These are phyloP conservation scores for Catalaphyllia jardinei DNA, from an alignment of 64 coral and sea anemone species.

Conservation along the genomic window DNA sequence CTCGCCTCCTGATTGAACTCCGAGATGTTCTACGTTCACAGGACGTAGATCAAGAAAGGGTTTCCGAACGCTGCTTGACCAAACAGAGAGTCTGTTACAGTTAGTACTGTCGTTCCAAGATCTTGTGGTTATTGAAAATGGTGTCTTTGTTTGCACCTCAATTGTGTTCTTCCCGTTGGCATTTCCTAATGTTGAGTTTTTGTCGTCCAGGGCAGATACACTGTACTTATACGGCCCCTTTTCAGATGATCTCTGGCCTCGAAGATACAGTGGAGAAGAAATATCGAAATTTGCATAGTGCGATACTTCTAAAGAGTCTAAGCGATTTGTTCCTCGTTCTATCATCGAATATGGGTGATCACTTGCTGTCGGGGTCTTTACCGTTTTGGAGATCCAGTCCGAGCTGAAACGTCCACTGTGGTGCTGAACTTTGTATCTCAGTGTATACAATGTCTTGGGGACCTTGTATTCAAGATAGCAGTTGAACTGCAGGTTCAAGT, in stretches of 20 bases:
- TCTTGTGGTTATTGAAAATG: slow-evolving; percentile 50
- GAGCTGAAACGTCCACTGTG: slow-evolving; percentile 57
- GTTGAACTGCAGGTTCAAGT: slow-evolving; percentile 66
- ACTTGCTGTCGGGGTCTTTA: background rate
- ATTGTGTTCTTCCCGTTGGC: background rate
- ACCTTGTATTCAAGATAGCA: slow-evolving; percentile 61
- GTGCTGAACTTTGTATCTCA: slow-evolving; percentile 59
- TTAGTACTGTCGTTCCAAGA: slow-evolving; percentile 56
- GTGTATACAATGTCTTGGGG: slow-evolving; percentile 47
- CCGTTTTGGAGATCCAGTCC: slow-evolving; percentile 51
- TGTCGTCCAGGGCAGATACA: slow-evolving; percentile 10
- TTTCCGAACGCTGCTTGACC: slow-evolving; percentile 36
- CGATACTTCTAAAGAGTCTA: slow-evolving; percentile 41
- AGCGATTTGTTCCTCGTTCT: slow-evolving; percentile 26
- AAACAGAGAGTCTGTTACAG: slow-evolving; percentile 54
- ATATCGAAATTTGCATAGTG: slow-evolving; percentile 28
- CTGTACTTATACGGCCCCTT: slow-evolving; percentile 24
- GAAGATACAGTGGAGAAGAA: background rate
- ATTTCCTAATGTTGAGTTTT: background rate
- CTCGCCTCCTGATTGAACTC: background rate
- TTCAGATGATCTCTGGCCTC: background rate
- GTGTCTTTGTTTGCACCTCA: slow-evolving; percentile 38
- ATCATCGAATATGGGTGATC: background rate
- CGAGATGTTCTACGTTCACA: slow-evolving; percentile 7
- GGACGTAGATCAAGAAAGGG: slow-evolving; percentile 30